A percentile compares a stretch with the other conserved stretches of the same genome.
Conservation (phyloP, 2,888 invertebrate genomes). For the Hypsopygia costalis region DNA sequence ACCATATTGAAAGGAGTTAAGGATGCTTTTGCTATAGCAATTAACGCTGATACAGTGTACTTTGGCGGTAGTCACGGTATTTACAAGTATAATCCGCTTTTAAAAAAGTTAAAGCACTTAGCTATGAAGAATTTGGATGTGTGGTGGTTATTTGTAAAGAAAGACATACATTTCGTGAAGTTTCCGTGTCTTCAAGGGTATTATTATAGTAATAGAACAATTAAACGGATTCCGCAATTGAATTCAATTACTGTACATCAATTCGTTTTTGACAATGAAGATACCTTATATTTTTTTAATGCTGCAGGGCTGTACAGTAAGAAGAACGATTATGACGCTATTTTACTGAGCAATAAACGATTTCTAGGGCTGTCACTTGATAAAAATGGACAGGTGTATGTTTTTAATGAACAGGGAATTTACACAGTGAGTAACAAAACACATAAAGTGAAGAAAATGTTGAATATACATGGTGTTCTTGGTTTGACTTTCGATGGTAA, state of each 20-base stretch:
- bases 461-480: conserved; percentile 48
- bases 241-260: conserved; percentile 45
- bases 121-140: conserved; percentile 50
- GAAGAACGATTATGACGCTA: conserved; percentile 26
- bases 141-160: conserved; percentile 60
- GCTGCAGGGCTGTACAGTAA: conserved; percentile 53
- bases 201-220: conserved; percentile 40
- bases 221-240: conserved; percentile 34
- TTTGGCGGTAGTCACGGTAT: conserved; percentile 66
- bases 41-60: conserved; percentile 39
- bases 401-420: conserved; percentile 60
- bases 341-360: conserved; percentile 38
- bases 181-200: conserved; percentile 57
- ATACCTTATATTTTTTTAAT: conserved; percentile 57
- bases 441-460: conserved; percentile 46
- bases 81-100: conserved; percentile 44
- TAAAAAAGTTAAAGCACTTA: conserved; percentile 39
- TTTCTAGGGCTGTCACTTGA: conserved; percentile 55
- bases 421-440: conserved; percentile 47
- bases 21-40: conserved; percentile 61
- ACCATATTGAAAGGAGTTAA: conserved; percentile 57
- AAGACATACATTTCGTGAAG: conserved; percentile 50
- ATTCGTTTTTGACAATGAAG: conserved; percentile 50
- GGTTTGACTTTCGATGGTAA: conserved; percentile 55
- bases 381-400: conserved; percentile 44